phyloP scores from a whole-genome alignment of 2,888 invertebrate genomes.

The Aporophyla nigra region DNA sequence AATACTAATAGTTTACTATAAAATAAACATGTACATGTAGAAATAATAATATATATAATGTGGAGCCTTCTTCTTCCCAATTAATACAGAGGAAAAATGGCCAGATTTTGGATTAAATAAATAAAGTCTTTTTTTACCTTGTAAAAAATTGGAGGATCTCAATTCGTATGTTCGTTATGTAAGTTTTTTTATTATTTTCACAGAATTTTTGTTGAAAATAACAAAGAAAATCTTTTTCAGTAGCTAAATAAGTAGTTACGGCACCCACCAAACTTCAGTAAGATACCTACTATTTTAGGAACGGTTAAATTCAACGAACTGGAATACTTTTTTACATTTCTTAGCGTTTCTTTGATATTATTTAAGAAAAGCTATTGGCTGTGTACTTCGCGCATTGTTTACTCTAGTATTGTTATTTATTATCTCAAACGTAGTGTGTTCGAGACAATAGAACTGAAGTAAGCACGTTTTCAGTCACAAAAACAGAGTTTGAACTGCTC shows the following conservation, averaged over 20 bases:
- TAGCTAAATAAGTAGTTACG: background rate
- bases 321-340: slow-evolving; percentile 46
- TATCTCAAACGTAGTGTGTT: slow-evolving; percentile 39
- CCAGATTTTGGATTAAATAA: background rate
- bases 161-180: background rate
- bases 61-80: background rate
- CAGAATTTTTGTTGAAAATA: background rate
- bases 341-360: slow-evolving; percentile 45
- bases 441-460: slow-evolving; percentile 34
- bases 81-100: background rate
- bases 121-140: too few relatives aligned
- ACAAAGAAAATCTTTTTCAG: background rate
- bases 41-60: too few relatives aligned
- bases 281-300: slow-evolving; percentile 12
- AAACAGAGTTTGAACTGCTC: slow-evolving; percentile 9
- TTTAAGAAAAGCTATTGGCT: slow-evolving; percentile 42
- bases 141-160: background rate
- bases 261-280: background rate
- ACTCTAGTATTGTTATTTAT: slow-evolving; percentile 45
- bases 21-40: too few relatives aligned
- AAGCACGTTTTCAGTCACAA: slow-evolving; percentile 20
- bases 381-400: slow-evolving; percentile 37
- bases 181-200: background rate
- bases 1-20: too few relatives aligned
- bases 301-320: slow-evolving; percentile 29